Conservation (phyloP, 1,140 invertebrate species). For the Cardiocondyla obscurior region DNA sequence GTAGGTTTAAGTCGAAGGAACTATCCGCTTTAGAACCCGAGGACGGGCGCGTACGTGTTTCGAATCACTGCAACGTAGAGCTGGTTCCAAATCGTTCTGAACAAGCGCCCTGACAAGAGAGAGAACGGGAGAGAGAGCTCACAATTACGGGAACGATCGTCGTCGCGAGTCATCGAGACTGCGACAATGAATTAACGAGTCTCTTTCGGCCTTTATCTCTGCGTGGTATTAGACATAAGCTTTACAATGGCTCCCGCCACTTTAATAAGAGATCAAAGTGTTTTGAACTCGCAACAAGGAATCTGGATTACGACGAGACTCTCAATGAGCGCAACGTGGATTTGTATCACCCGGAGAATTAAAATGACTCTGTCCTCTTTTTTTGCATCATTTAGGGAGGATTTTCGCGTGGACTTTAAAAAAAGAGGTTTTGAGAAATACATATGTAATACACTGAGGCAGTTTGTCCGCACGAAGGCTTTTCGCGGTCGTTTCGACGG, state of each 20-base stretch:
- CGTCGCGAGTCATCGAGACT: constrained; percentile 40
- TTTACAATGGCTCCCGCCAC: background rate
- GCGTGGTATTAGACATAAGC: background rate
- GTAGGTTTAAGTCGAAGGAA: constrained; percentile 6
- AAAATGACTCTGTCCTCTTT: background rate
- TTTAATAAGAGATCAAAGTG: constrained; percentile 41
- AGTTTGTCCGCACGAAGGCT: background rate
- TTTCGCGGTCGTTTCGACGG: background rate
- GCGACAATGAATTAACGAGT: constrained; percentile 57
- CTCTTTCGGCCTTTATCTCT: constrained; percentile 16
- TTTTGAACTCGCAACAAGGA: background rate
- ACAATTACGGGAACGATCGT: constrained; percentile 41
- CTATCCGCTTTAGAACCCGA: constrained; percentile 31
- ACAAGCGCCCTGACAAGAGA: background rate
- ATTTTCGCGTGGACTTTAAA: background rate
- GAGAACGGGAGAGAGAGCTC: background rate
- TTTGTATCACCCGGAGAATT: background rate
- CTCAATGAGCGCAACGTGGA: background rate
- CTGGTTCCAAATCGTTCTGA: constrained; percentile 20
- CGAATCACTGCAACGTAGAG: constrained; percentile 9
- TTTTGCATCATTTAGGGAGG: background rate
- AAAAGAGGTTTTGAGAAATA: background rate
- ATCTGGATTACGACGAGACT: background rate
- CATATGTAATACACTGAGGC: background rate
- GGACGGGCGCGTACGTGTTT: constrained; percentile 29